Conservation (phyloP, 2,113 vertebrate species). For the Lepus europaeus region DNA sequence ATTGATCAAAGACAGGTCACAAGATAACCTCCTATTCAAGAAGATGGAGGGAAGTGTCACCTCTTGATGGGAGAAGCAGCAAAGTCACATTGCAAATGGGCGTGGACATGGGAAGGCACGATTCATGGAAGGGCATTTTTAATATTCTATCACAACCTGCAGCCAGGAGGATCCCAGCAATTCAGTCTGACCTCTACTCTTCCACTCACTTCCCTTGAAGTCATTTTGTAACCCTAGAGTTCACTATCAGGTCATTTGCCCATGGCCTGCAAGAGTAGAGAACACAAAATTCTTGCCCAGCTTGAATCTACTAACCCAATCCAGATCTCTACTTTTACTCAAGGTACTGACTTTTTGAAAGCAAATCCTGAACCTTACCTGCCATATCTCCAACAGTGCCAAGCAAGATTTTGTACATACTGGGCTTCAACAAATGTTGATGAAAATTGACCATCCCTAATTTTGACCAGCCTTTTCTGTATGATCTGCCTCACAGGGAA, state of each 20-base stretch:
- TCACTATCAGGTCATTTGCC: conserved; percentile 48
- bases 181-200: neutral
- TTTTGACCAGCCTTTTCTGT: neutral
- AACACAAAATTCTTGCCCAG: conserved; percentile 41
- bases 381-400: neutral
- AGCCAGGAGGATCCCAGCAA: neutral
- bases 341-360: conserved; percentile 36
- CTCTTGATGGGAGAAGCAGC: neutral
- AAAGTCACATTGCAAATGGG: neutral
- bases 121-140: conserved; percentile 17
- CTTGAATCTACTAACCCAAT: neutral
- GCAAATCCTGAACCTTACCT: neutral
- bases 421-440: conserved; percentile 7
- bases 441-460: neutral
- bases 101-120: neutral
- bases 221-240: neutral
- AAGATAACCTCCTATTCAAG: conserved; percentile 9
- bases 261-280: neutral
- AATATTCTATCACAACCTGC: neutral
- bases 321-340: neutral
- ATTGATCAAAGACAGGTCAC: neutral
- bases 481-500: conserved; percentile 21
- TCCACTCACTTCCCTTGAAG: neutral
- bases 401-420: neutral
- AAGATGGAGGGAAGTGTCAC: neutral